Evolutionary conservation across 2,797 vertebrate species (phyloP), one percentile per base, ranked within the genome.

Genomic region (Sebastes jordani): DNA sequence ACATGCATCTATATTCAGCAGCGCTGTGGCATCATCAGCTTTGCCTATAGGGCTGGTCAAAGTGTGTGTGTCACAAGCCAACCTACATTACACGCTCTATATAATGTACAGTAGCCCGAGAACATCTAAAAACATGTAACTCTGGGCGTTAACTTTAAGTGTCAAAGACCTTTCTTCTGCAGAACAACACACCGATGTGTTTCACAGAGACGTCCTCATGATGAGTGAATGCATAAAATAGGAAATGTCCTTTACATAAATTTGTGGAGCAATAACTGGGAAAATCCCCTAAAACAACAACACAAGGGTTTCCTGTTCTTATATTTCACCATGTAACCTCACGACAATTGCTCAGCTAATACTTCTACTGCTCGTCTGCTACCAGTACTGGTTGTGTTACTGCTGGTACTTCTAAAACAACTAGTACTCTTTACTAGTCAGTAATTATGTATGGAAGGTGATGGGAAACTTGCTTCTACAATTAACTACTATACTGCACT

Each of bases 181-280:
- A 55, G 49, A 69, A 80, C 46, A 66, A 56, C 62, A 62, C 66
- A 16, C 7, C 11, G 16, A 13, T 65, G 74, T 36, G 74, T 54
- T 46, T 32, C 63, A 80, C 20, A 2, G 63, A 42, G 52, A 74
- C 13, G 23, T 78, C 52, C 71, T 59, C 63, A 32, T 59, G 67
- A 23, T 54, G 49, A 72, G 7, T 34, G 23, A 38, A 11, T 22
- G 63, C 63, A 58, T 76, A 38, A 76, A 59, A 68, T 4, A 49
- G 18, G 4, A 66, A 42, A 54, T 7, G 7, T 16, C 30, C 32
- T 67, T 58, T 73, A 64, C 20, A 64, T 66, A 22, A 29, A 70
- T 86, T 71, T 82, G 63, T 38, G 23, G 10, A 32, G 61, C 42
- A 71, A 23, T 65, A 68, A 75, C 30, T 52, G 30, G 52, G 70